Evolutionary conservation across 2,888 invertebrate genomes (phyloP).

Genomic region (Alcis repandata): DNA sequence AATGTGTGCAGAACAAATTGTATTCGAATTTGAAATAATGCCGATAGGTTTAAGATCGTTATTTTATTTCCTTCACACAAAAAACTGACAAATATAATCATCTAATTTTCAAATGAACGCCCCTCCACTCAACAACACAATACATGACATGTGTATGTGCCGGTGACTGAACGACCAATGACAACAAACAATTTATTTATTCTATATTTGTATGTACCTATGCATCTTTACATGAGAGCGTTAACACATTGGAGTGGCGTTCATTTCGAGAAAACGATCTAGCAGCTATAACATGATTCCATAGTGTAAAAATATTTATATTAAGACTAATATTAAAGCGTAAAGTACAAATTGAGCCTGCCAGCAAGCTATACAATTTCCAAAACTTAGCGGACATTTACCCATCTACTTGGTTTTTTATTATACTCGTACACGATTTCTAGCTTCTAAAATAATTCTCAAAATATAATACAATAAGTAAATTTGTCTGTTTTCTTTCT

Average conservation of each 20-base stretch:
- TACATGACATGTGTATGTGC: too few relatives aligned
- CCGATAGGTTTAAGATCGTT: not conserved
- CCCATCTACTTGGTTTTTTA: not conserved
- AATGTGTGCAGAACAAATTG: not conserved
- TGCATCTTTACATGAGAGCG: too few relatives aligned
- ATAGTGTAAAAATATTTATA: constrained; percentile 9
- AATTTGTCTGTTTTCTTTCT: not conserved
- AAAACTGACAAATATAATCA: not conserved
- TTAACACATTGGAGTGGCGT: too few relatives aligned
- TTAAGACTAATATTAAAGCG: constrained; percentile 15
- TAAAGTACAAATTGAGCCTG: constrained; percentile 15
- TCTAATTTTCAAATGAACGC: too few relatives aligned
- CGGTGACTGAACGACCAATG: too few relatives aligned
- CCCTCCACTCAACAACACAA: too few relatives aligned
- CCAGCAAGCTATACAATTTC: constrained; percentile 14
- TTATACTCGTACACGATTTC: not conserved
- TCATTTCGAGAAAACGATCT: too few relatives aligned
- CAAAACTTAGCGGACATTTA: not conserved
- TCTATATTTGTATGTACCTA: too few relatives aligned
- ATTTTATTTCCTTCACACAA: not conserved
- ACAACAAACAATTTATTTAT: too few relatives aligned
- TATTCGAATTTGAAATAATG: not conserved
- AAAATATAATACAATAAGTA: not conserved
- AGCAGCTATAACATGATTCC: constrained; percentile 27
- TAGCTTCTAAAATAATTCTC: not conserved